Evolutionary conservation across 2,797 vertebrate species (phyloP), one percentile per base, ranked within the genome.

Genomic region (Acrossocheilus wenchowensis): DNA sequence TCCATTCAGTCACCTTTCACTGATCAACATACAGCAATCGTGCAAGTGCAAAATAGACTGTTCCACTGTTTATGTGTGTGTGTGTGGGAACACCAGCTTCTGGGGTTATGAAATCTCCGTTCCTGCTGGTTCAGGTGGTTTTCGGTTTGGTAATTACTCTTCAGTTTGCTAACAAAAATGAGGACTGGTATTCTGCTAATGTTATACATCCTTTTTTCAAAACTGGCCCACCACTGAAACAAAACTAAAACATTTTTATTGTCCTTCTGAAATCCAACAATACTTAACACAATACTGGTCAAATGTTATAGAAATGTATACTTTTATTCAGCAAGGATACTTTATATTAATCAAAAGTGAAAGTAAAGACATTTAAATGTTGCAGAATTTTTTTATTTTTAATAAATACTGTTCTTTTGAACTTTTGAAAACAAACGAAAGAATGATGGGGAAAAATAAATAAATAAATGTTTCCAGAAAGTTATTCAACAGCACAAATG

Each of bases 81-180:
- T 85, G 86, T 78, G 82, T 57, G 66, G 90, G 88, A 90, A 90
- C 74, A 82, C 57, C 83, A 52, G 89, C 89, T 89, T 90, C 92
- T 90, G 89, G 87, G 7, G 77, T 41, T 77, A 64, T 12, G 5
- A 64, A 14, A 82, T 87, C 88, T 94, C 93, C 94, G 90, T 5
- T 41, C 21, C 14, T 1, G 12, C 36, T n/a, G 36, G 23, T 62
- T 79, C 6, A 17, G 77, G 21, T 36, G 73, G 30, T 34, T 77
- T 75, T 12, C 52, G 48, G 73, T 54, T 52, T 54, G 43, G 30
- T 75, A 62, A 60, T 62, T 14, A 62, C 14, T 62, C 6, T 57
- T 78, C 39, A 43, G 23, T 19, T 30, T 4, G 26, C 54, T 79
- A 9, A 78, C n/a, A 7, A n/a, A 62, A 79, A 43, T 64, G 75